Percentiles rank a stretch among this genome's conserved stretches.
Conservation (phyloP, 2,888 invertebrate genomes). For the Priocnemis perturbator region DNA sequence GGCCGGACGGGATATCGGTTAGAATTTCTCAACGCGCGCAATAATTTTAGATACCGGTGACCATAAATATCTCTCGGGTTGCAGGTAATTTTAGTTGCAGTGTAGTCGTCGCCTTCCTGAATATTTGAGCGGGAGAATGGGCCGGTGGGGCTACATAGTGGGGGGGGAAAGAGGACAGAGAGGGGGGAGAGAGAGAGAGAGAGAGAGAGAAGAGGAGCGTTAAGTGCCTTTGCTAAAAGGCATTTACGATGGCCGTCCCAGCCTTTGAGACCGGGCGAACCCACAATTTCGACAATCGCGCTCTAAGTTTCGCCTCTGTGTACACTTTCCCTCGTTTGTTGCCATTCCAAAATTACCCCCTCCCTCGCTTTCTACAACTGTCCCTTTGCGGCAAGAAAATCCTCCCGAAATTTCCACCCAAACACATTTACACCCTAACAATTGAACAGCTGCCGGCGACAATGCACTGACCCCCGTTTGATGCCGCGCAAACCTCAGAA, state of each 20-base stretch:
- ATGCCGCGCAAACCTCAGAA: too few species aligned
- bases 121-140: constrained; percentile 20
- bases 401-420: too few species aligned
- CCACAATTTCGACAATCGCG: neutral
- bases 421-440: too few species aligned
- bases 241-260: too few species aligned
- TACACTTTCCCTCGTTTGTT: neutral
- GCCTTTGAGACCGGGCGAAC: too few species aligned
- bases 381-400: too few species aligned
- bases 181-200: neutral
- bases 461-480: too few species aligned
- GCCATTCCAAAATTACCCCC: neutral
- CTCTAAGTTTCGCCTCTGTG: neutral
- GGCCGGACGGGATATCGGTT: constrained; percentile 45
- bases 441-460: too few species aligned
- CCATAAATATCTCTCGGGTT: constrained; percentile 49
- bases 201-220: neutral
- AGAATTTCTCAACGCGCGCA: constrained; percentile 46
- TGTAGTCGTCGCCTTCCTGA: constrained; percentile 29
- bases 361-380: too few species aligned
- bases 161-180: neutral
- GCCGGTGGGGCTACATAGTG: neutral
- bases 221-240: neutral
- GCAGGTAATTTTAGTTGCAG: constrained; percentile 44
- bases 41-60: constrained; percentile 48